phyloP scores from a whole-genome alignment of 2,888 invertebrate genomes.

The Cosmorhoe ocellata region DNA sequence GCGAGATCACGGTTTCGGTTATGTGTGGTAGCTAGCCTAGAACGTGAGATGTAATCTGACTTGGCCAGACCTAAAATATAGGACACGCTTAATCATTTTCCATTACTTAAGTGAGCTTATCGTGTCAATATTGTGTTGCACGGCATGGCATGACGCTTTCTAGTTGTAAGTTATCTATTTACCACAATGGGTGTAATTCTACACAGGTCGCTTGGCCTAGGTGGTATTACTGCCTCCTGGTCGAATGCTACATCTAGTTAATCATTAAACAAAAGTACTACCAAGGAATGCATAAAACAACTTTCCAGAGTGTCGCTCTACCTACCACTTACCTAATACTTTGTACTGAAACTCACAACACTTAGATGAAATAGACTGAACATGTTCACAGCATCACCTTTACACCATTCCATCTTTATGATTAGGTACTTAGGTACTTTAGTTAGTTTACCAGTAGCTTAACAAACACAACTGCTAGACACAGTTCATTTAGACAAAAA shows the following conservation, averaged over 20 bases:
- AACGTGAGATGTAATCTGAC: not conserved
- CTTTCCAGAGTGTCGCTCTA: no score
- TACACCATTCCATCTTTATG: no score
- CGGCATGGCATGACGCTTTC: constrained; percentile 29
- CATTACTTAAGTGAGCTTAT: constrained; percentile 14
- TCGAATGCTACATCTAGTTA: constrained; percentile 11
- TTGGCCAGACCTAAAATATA: not conserved
- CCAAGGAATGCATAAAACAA: not conserved
- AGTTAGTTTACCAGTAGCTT: no score
- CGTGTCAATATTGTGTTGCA: constrained; percentile 26
- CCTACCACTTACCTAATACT: no score
- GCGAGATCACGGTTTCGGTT: no score
- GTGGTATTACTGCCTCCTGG: not conserved
- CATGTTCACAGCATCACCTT: constrained; percentile 6
- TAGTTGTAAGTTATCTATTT: constrained; percentile 14
- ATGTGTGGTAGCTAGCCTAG: no score
- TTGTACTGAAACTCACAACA: no score
- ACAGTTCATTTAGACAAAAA: no score
- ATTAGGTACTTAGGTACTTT: no score
- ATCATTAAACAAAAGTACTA: constrained; percentile 6
- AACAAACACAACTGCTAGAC: no score
- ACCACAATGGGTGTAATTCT: not conserved
- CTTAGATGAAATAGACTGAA: not conserved
- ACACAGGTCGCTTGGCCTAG: not conserved
- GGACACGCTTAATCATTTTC: constrained; percentile 11